Conservation (phyloP, 2,888 invertebrate genomes). For the Tipula confusa region DNA sequence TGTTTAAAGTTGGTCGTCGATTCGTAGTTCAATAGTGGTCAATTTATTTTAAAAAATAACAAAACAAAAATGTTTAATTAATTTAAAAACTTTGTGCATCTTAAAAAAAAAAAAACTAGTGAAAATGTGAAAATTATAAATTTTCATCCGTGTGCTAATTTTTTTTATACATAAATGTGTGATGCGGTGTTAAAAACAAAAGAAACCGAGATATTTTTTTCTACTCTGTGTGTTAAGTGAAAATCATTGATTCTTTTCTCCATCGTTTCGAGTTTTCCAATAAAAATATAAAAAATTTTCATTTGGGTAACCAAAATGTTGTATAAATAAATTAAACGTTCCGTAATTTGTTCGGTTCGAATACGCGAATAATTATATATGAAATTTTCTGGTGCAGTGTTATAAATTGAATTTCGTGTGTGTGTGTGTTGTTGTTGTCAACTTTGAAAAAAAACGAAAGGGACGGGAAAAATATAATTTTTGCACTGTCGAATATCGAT, state of each 20-base stretch:
- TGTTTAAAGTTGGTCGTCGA: not conserved
- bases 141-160: not conserved
- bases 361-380: not conserved
- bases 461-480: too few relatives aligned
- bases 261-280: not conserved
- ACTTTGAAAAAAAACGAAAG: not conserved
- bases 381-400: not conserved
- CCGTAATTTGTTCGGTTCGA: not conserved
- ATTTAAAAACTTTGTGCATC: too few relatives aligned
- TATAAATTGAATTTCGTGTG: not conserved
- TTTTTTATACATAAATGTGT: not conserved
- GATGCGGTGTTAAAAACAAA: not conserved
- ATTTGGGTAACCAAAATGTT: not conserved
- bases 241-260: constrained; percentile 5
- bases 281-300: not conserved
- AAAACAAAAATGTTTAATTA: not conserved
- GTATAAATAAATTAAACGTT: not conserved
- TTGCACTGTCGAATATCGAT: too few relatives aligned
- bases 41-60: too few relatives aligned
- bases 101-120: not conserved
- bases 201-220: not conserved
- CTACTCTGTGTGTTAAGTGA: not conserved
- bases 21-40: not conserved
- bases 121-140: not conserved
- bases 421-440: not conserved